Percentiles rank a stretch among this genome's conserved stretches.
Evolutionary conservation across 2,888 invertebrate species (phyloP).

Genomic region (Lithophane leautieri): DNA sequence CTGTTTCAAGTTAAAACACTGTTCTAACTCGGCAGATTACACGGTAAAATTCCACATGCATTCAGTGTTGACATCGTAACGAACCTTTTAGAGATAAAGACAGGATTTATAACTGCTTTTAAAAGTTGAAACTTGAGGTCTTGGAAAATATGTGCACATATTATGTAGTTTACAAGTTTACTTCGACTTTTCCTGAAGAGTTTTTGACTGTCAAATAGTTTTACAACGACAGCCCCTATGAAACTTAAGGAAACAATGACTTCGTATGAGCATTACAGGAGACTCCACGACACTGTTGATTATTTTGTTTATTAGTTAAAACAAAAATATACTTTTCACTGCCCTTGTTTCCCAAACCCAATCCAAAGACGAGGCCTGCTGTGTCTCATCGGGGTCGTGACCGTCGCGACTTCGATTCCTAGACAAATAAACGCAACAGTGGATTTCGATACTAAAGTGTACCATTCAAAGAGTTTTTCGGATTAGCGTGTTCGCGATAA

Average conservation of each 20-base stretch:
- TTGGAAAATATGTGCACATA: conserved; percentile 15
- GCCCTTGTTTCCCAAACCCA: too few species aligned
- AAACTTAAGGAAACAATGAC: background rate
- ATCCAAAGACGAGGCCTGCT: too few species aligned
- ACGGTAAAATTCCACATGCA: conserved; percentile 11
- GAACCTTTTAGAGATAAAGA: conserved; percentile 40
- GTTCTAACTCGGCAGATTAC: background rate
- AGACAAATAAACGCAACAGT: too few species aligned
- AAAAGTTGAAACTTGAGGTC: conserved; percentile 18
- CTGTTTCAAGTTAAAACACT: background rate
- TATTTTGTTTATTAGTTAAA: too few species aligned
- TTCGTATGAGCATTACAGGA: background rate
- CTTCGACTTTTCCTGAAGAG: background rate
- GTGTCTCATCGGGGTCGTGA: too few species aligned
- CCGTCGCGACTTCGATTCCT: too few species aligned
- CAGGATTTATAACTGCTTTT: conserved; percentile 33
- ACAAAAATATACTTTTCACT: too few species aligned
- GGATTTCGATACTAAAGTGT: too few species aligned
- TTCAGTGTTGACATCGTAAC: conserved; percentile 42
- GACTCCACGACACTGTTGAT: background rate
- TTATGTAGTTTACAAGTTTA: background rate
- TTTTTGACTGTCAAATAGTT: background rate
- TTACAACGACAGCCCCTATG: background rate
- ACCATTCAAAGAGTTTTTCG: too few species aligned
- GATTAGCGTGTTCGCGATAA: too few species aligned